Evolutionary conservation across 2,797 vertebrate genomes (phyloP).

Genomic region (Spinibarbus caldwelli): DNA sequence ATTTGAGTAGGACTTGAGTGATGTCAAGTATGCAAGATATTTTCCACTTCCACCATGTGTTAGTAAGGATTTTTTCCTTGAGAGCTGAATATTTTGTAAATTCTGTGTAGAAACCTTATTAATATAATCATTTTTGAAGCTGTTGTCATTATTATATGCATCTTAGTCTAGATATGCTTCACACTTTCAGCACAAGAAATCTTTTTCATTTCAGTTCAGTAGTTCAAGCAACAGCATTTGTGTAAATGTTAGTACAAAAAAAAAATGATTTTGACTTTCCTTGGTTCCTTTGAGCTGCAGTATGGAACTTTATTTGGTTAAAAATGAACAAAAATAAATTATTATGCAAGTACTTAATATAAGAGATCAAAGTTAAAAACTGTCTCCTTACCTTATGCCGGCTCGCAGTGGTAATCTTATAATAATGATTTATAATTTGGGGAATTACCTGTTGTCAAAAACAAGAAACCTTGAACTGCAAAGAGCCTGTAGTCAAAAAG

Average conservation of each 20-base stretch:
- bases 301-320: neutral
- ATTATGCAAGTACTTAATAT: neutral
- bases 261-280: neutral
- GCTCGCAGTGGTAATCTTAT: neutral
- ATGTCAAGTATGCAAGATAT: neutral
- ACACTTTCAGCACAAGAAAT: neutral
- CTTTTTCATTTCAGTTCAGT: neutral
- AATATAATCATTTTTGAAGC: neutral
- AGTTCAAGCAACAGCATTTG: neutral
- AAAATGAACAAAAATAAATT: neutral
- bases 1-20: neutral
- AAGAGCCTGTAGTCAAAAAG: neutral
- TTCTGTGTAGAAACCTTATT: neutral
- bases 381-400: neutral
- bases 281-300: neutral
- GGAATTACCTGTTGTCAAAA: neutral
- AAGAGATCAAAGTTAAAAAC: neutral
- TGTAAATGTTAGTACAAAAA: neutral
- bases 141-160: neutral
- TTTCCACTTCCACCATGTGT: neutral
- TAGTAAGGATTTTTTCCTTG: neutral
- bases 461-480: neutral
- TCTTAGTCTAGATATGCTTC: neutral
- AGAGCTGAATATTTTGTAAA: constrained; percentile 3
- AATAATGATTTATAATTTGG: neutral